phyloP scores from a whole-genome alignment of 2,888 invertebrate genomes.

The Lutraria lutraria region DNA sequence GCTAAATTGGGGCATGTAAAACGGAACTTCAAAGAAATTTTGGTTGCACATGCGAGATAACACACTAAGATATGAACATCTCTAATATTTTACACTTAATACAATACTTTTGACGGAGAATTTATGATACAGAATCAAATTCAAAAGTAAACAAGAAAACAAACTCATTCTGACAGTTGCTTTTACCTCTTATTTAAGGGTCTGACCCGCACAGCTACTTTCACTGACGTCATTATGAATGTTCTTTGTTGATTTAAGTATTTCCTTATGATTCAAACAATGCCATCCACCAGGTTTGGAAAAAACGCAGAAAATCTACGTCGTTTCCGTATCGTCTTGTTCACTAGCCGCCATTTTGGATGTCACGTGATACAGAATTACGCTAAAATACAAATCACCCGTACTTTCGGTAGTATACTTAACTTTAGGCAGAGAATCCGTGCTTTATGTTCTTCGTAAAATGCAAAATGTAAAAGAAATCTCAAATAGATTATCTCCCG shows the following conservation, averaged over 20 bases:
- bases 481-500: no score
- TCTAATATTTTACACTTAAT: no score
- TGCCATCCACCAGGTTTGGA: slow-evolving; percentile 8
- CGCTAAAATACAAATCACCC: not conserved
- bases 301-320: slow-evolving; percentile 22
- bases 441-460: no score
- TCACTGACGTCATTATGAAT: slow-evolving; percentile 92
- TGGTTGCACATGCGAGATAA: no score
- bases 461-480: no score
- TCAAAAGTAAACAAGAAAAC: not conserved
- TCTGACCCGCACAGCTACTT: slow-evolving; percentile 84
- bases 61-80: no score
- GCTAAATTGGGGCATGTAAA: no score
- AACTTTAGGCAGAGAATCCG: no score
- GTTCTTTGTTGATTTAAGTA: not conserved
- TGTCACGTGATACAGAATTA: slow-evolving; percentile 27
- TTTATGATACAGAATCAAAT: no score
- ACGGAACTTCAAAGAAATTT: no score
- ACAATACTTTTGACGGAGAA: no score
- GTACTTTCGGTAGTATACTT: no score
- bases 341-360: slow-evolving; percentile 38
- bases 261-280: not conserved
- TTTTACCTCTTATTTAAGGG: slow-evolving; percentile 83
- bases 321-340: slow-evolving; percentile 29
- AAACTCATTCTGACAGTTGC: not conserved